phyloP scores from a whole-genome alignment of 2,888 invertebrate genomes.

The Mesochorus sp. region DNA sequence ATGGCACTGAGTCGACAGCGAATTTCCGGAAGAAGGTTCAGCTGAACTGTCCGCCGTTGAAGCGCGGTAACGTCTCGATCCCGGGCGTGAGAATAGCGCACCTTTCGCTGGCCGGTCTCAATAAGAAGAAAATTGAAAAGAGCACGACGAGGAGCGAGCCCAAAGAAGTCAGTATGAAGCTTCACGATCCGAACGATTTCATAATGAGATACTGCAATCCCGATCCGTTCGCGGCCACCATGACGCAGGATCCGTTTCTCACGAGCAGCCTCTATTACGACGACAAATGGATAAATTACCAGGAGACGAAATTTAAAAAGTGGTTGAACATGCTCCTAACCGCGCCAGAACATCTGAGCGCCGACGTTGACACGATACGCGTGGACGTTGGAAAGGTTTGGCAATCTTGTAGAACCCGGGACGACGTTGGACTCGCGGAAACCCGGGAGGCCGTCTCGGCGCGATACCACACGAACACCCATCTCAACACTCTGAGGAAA shows the following conservation, averaged over 20 bases:
- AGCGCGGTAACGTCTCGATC: conserved; percentile 64
- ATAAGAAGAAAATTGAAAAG: conserved; percentile 49
- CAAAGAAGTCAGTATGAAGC: conserved; percentile 68
- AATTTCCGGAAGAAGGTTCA: conserved; percentile 68
- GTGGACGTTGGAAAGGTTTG: conserved; percentile 90
- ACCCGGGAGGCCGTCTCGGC: conserved; percentile 88
- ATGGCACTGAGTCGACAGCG: conserved; percentile 44
- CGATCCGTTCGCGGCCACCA: conserved; percentile 83
- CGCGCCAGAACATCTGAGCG: conserved; percentile 84
- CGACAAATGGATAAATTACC: conserved; percentile 86
- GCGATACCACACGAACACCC: conserved; percentile 86
- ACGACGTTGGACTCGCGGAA: conserved; percentile 86
- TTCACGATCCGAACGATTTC: conserved; percentile 76
- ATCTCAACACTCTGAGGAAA: conserved; percentile 87
- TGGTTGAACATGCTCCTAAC: conserved; percentile 91
- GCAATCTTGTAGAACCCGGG: conserved; percentile 88
- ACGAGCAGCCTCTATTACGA: conserved; percentile 87
- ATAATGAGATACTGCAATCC: conserved; percentile 81
- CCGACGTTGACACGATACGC: conserved; percentile 86
- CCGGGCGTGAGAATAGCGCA: conserved; percentile 72
- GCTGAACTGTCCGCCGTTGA: conserved; percentile 52
- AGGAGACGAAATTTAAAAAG: conserved; percentile 88
- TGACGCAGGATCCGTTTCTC: conserved; percentile 87
- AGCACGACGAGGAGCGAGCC: conserved; percentile 19
- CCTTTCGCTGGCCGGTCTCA: conserved; percentile 69